Evolutionary conservation across 2,888 invertebrate genomes (phyloP), one percentile per base, ranked within the genome.

Genomic region (Drosophila eohydei): DNA sequence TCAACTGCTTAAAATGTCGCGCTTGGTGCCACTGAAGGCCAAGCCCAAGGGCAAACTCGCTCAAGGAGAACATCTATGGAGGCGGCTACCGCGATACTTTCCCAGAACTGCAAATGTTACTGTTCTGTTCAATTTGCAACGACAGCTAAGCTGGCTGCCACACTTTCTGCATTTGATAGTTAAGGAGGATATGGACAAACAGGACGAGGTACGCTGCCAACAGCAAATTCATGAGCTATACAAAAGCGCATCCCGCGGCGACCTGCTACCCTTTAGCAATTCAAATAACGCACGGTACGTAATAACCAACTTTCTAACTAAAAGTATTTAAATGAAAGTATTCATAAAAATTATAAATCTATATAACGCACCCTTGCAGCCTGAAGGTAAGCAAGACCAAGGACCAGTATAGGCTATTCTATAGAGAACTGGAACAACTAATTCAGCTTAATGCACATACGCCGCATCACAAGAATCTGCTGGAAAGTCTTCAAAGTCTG

Each of bases 381-480:
- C 65, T 92, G 3, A 92, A 92, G 80, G 93, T 94, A 1, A 93
- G 93, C 11, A 95, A 96, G 28, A 94, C 96, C 74, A 98, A 98
- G 83, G 98, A 98, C 89, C 97, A 98, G 86, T 98, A 98, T 93
- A 95, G 97, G 51, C 94, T 97, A 34, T 95, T 98, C 92, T 99
- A 98, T 96, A 94, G 95, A 36, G 98, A 99, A 91, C 92, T 98
- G 54, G 98, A 98, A 91, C 95, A 95, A 12, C 94, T 98, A 41
- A 93, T 98, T 0, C 95, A 96, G 61, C 95, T 95, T 32, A 96
- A 97, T 91, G 94, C 96, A 32, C 96, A 96, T 59, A 96, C 97
- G 0, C 94, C 95, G 4, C 95, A 95, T 78, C 98, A 98, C 91
- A 95, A 95, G 71, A 95, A 95, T 66, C 94, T 98, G 21, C 93